Evolutionary conservation across 2,888 invertebrate species (phyloP).

Genomic region (Argyresthia albistria): DNA sequence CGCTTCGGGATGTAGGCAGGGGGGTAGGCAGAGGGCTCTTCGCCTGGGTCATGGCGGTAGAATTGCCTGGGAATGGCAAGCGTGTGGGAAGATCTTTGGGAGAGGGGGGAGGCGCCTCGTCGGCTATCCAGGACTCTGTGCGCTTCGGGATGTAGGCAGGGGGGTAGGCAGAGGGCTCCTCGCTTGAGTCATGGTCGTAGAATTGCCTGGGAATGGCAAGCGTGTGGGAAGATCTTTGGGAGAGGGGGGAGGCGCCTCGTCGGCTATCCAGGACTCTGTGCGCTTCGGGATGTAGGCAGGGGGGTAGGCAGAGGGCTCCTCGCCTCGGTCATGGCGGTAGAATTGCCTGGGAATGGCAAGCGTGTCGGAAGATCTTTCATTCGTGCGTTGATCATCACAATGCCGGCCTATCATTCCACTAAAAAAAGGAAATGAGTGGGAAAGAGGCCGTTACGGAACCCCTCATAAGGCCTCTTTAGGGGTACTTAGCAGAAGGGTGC

Average conservation of each 20-base stretch:
- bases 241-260: slow-evolving; percentile 41
- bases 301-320: slow-evolving; percentile 47
- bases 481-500: too few relatives aligned
- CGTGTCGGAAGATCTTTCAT: background rate
- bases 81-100: slow-evolving; percentile 30
- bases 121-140: slow-evolving; percentile 48
- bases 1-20: slow-evolving; percentile 50
- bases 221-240: slow-evolving; percentile 30
- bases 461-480: too few relatives aligned
- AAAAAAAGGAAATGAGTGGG: too few relatives aligned
- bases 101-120: slow-evolving; percentile 41
- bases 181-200: slow-evolving; percentile 60
- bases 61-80: slow-evolving; percentile 35
- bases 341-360: slow-evolving; percentile 35
- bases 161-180: slow-evolving; percentile 47
- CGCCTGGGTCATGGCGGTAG: slow-evolving; percentile 61
- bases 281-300: slow-evolving; percentile 50
- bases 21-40: slow-evolving; percentile 47
- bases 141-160: slow-evolving; percentile 50
- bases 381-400: too few relatives aligned
- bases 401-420: too few relatives aligned
- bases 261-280: slow-evolving; percentile 48
- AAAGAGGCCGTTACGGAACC: too few relatives aligned
- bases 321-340: slow-evolving; percentile 60
- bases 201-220: slow-evolving; percentile 35